Evolutionary conservation across 2,113 vertebrate species (phyloP).

Genomic region (Phylloscopus trochiloides): DNA sequence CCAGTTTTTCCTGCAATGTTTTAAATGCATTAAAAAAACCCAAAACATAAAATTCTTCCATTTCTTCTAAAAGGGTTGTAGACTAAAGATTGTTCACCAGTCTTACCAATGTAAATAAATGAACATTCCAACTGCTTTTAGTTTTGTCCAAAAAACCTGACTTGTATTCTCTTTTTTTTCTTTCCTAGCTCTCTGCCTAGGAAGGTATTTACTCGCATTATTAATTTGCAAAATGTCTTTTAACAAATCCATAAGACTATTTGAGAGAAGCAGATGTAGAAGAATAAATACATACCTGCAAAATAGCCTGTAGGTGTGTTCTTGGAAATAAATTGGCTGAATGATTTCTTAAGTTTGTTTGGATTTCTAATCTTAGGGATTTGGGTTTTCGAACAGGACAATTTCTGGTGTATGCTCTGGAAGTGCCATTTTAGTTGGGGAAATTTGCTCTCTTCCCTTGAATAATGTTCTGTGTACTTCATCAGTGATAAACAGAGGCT

Average conservation of each 20-base stretch:
- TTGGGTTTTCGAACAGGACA: background rate
- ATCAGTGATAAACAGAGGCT: background rate
- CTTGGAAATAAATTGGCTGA: background rate
- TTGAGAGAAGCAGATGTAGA: background rate
- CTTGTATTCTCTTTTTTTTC: background rate
- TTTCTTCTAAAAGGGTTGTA: background rate
- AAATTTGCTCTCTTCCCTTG: background rate
- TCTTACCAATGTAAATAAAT: background rate
- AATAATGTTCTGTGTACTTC: background rate
- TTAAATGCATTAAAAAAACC: background rate
- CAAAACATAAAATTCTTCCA: background rate
- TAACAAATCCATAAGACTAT: background rate
- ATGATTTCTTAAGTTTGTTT: background rate
- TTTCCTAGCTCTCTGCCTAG: background rate
- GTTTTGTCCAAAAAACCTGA: background rate
- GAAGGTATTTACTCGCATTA: background rate
- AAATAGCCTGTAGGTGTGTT: background rate
- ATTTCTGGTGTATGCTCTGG: background rate
- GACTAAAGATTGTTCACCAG: background rate
- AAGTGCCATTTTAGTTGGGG: background rate
- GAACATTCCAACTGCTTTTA: background rate
- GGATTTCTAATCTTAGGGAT: background rate
- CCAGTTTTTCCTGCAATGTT: background rate
- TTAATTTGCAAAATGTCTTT: background rate
- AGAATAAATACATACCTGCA: background rate